These are phyloP conservation scores for Regulus satrapa DNA, from an alignment of 2,113 vertebrate species.

Conservation along the genomic window DNA sequence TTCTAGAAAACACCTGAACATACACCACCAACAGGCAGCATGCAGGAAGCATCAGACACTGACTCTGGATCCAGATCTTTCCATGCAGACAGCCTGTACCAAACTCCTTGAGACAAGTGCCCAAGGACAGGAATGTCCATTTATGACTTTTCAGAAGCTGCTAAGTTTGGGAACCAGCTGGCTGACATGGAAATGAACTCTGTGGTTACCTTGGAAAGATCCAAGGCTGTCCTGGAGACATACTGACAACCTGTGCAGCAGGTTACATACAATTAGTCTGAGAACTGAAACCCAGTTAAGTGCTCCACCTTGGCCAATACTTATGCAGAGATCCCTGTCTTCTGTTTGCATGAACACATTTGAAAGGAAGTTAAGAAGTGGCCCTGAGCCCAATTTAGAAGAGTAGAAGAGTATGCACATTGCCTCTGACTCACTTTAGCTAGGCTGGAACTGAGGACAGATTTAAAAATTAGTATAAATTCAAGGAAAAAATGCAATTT, in stretches of 20 bases:
- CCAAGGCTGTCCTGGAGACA: not conserved
- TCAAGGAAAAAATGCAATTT: not conserved
- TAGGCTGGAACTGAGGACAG: not conserved
- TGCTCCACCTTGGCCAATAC: not conserved
- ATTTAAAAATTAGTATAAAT: not conserved
- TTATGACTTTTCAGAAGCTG: not conserved
- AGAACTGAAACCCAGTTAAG: not conserved
- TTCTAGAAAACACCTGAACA: not conserved
- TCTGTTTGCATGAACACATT: not conserved
- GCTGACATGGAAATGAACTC: not conserved
- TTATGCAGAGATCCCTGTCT: not conserved
- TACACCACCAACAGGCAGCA: not conserved
- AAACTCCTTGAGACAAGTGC: not conserved
- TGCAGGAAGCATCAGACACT: not conserved
- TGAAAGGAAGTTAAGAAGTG: not conserved
- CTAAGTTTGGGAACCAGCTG: not conserved
- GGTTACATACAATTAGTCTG: not conserved
- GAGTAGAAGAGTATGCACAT: not conserved
- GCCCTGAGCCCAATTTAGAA: not conserved
- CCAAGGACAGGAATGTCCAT: not conserved
- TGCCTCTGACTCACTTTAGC: not conserved
- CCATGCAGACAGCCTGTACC: not conserved
- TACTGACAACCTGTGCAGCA: not conserved
- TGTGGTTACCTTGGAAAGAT: not conserved
- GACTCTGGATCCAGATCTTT: not conserved